phyloP scores from a whole-genome alignment of 2,888 invertebrate genomes.

The Caenorhabditis sp. region DNA sequence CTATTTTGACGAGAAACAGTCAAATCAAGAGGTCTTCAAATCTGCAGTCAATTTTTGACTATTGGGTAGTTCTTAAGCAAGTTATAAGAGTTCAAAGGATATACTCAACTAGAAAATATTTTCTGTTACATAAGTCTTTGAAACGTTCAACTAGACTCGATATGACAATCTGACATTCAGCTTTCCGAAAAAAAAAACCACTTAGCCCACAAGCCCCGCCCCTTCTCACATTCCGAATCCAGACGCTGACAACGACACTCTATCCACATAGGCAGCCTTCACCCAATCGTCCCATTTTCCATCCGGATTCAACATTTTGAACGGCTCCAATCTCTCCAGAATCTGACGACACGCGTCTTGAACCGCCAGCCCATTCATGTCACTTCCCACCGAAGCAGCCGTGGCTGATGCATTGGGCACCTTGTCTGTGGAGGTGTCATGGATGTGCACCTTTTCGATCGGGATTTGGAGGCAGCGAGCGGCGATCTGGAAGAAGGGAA shows the following conservation, averaged over 20 bases:
- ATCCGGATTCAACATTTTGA: constrained; percentile 89
- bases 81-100: too few species aligned
- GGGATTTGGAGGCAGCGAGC: constrained; percentile 79
- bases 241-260: constrained; percentile 90
- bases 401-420: constrained; percentile 93
- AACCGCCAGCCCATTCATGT: constrained; percentile 94
- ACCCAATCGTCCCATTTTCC: constrained; percentile 93
- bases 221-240: constrained; percentile 87
- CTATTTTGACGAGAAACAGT: too few species aligned
- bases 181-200: not conserved
- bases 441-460: constrained; percentile 84
- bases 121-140: too few species aligned
- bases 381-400: constrained; percentile 92
- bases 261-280: constrained; percentile 88
- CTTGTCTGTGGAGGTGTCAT: constrained; percentile 92
- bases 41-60: too few species aligned
- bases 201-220: too few species aligned
- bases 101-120: too few species aligned
- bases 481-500: too few species aligned
- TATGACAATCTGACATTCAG: too few species aligned
- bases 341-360: constrained; percentile 89
- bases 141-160: too few species aligned
- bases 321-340: constrained; percentile 88
- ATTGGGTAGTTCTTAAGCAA: too few species aligned
- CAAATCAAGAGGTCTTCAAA: too few species aligned